phyloP scores from a whole-genome alignment of 1,140 invertebrate genomes.

The Holcopasites calliopsidis region DNA sequence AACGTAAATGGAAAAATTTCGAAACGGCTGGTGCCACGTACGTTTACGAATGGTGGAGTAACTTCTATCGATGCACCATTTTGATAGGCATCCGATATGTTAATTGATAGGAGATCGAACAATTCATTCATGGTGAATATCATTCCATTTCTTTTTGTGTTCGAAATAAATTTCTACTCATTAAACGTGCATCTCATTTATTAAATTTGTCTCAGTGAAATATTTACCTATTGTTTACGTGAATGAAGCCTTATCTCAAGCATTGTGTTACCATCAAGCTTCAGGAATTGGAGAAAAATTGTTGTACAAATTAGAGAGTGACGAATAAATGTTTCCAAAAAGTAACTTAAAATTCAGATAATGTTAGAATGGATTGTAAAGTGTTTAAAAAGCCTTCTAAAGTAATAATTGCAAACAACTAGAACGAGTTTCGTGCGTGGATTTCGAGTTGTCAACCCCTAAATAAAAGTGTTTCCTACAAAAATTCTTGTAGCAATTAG shows the following conservation, averaged over 20 bases:
- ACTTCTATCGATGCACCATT: neutral
- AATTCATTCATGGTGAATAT: neutral
- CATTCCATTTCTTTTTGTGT: neutral
- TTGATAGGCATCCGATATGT: neutral
- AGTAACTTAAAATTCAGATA: no score
- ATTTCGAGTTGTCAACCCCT: no score
- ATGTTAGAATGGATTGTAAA: neutral
- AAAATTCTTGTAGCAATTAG: no score
- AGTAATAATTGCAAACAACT: no score
- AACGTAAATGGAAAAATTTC: neutral
- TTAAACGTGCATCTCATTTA: no score
- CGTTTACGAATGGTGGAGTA: neutral
- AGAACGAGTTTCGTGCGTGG: no score
- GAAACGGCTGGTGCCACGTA: neutral
- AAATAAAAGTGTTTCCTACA: no score
- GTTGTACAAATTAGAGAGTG: neutral
- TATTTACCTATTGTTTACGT: no score
- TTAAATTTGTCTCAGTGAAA: no score
- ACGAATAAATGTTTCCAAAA: neutral
- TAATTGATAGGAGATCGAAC: neutral
- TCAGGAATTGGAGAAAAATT: neutral
- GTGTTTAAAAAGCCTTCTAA: neutral
- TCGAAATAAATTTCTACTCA: no score
- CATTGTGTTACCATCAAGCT: no score
- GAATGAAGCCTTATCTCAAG: no score